Evolutionary conservation across 2,113 vertebrate species (phyloP).

Genomic region (Nesogale talazaci): DNA sequence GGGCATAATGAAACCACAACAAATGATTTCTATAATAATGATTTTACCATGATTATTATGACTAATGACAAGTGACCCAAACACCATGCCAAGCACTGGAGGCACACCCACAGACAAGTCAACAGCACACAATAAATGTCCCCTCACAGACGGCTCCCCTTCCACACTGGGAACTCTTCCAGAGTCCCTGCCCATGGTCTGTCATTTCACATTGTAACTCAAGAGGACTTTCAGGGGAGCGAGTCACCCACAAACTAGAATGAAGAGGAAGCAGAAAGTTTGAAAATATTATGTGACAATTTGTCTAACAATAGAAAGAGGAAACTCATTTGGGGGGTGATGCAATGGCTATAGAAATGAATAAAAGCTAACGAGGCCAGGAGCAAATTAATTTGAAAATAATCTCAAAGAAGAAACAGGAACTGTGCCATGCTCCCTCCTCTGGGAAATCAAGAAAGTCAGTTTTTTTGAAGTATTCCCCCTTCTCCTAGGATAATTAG

Average conservation of each 20-base stretch:
- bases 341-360: conserved; percentile 60
- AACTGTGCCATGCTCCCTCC: conserved; percentile 50
- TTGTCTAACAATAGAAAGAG: conserved; percentile 71
- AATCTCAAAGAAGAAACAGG: conserved; percentile 65
- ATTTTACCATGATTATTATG: not conserved
- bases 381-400: conserved; percentile 72
- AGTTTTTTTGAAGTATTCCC: not conserved
- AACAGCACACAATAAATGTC: not conserved
- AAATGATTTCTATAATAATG: not conserved
- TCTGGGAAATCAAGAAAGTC: conserved; percentile 69
- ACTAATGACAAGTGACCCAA: not conserved
- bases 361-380: conserved; percentile 63
- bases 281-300: conserved; percentile 63
- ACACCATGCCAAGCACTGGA: not conserved
- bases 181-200: not conserved
- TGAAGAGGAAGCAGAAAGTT: conserved; percentile 58
- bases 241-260: conserved; percentile 9
- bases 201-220: not conserved
- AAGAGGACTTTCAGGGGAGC: not conserved
- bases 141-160: not conserved
- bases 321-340: conserved; percentile 72
- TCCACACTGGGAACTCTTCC: not conserved
- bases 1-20: not conserved
- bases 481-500: conserved; percentile 53
- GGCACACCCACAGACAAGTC: not conserved